Evolutionary conservation across 1,140 invertebrate species (phyloP).

Genomic region (Camponotus vicinus): DNA sequence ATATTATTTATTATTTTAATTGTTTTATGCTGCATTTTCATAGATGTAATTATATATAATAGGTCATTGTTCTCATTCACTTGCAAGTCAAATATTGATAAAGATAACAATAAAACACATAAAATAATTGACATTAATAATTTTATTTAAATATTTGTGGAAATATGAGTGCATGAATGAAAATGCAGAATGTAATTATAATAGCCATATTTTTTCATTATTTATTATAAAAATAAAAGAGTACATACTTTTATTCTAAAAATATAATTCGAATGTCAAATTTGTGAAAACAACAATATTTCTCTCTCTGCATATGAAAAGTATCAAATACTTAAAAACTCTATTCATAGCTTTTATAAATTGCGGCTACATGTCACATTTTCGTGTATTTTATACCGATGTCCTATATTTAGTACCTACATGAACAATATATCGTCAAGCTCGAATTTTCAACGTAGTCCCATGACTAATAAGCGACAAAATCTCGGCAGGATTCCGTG

Average conservation of each 20-base stretch:
- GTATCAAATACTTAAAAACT: not conserved
- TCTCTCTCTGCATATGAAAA: not conserved
- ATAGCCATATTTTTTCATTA: not conserved
- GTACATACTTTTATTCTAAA: not conserved
- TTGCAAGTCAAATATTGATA: not conserved
- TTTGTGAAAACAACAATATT: not conserved
- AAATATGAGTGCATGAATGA: not conserved
- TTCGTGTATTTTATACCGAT: not conserved
- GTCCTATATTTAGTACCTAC: not conserved
- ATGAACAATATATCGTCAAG: not conserved
- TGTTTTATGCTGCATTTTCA: not conserved
- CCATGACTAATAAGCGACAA: not conserved
- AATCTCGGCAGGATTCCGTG: not conserved
- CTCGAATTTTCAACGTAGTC: not conserved
- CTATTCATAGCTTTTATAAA: not conserved
- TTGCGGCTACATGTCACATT: not conserved
- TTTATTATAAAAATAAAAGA: conserved; percentile 6
- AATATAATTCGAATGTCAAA: not conserved
- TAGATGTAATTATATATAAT: not conserved
- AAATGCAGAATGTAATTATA: not conserved
- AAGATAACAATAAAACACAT: not conserved
- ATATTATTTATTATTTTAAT: not conserved
- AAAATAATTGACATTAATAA: not conserved
- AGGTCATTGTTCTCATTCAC: not conserved
- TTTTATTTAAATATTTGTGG: not conserved